Evolutionary conservation across 2,888 invertebrate species (phyloP), one percentile per base, ranked within the genome.

Genomic region (Penaeus monodon): DNA sequence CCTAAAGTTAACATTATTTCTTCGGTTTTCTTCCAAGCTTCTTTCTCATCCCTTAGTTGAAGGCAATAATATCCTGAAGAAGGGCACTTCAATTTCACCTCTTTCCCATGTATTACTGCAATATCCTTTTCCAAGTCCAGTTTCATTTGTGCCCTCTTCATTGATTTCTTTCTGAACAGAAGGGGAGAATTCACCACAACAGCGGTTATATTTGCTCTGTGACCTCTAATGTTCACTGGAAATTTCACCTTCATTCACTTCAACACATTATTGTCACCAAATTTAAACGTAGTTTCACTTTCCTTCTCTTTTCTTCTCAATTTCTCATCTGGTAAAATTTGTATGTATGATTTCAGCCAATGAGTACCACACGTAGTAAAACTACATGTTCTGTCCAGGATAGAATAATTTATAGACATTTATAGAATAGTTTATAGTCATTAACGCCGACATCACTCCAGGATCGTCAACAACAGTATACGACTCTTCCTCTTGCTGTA

Each of bases 91-190:
- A 33, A 33, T 3, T 33, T 33, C 33, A 33, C 33, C 33, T 33
- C 33, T 33, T 33, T 33, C 3, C 33, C 33, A 33, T 33, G 33
- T 33, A 33, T 33, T 33, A 33, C 33, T 33, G 33, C 33, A 33
- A 29, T 65, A 81, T 70, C 44, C 68, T 81, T 81, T 81, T 81
- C 70, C 49, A 81, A 81, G 29, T 68, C 38, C 38, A 33, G 33
- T 38, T n/a, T 81, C 81, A 81, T 81, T 57, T 81, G 68, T 82
- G 82, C 73, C 44, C 57, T 82, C 57, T 82, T 82, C 49, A 82
- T 70, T 6, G 73, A 49, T 33, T 33, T 33, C 33, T 33, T 33
- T 1, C 33, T 33, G 33, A 33, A 33, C 33, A 1, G 1, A 3
- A 33, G 3, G 33, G 33, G 3, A 3, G 33, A 33, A 33, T 33